Percentiles rank a stretch among this genome's conserved stretches.
phyloP scores from a whole-genome alignment of 2,113 vertebrate genomes.

The Megalops atlanticus region DNA sequence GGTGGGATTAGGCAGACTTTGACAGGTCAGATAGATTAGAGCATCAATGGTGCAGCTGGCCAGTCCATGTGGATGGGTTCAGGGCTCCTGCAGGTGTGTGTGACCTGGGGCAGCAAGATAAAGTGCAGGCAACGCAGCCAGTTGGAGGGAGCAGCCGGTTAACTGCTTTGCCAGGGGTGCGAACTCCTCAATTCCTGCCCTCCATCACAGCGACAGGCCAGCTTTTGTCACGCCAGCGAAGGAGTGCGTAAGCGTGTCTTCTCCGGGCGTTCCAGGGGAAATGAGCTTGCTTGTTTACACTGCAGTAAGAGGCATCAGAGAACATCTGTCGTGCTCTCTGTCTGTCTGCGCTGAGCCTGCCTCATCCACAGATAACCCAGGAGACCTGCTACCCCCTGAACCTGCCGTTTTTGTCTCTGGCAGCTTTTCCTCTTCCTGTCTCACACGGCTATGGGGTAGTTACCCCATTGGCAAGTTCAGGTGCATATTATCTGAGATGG shows the following conservation, averaged over 20 bases:
- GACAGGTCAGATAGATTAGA: not conserved
- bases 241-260: not conserved
- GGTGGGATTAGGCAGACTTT: not conserved
- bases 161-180: not conserved
- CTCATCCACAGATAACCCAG: not conserved
- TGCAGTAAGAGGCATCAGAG: not conserved
- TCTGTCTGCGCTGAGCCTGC: not conserved
- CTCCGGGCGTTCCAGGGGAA: not conserved
- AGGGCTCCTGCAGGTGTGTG: not conserved
- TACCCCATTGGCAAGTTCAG: slow-evolving; percentile 7
- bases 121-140: too few relatives aligned
- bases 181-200: not conserved
- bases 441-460: not conserved
- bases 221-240: not conserved
- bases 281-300: not conserved
- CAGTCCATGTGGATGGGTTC: not conserved
- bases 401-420: not conserved
- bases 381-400: not conserved
- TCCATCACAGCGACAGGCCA: not conserved
- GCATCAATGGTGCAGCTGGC: not conserved
- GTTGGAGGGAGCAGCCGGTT: not conserved
- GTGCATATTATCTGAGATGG: not conserved
- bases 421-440: not conserved
- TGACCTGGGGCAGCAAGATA: not conserved
- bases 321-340: not conserved